phyloP scores from a whole-genome alignment of 2,888 invertebrate species.

The Eucera pruinosa region DNA sequence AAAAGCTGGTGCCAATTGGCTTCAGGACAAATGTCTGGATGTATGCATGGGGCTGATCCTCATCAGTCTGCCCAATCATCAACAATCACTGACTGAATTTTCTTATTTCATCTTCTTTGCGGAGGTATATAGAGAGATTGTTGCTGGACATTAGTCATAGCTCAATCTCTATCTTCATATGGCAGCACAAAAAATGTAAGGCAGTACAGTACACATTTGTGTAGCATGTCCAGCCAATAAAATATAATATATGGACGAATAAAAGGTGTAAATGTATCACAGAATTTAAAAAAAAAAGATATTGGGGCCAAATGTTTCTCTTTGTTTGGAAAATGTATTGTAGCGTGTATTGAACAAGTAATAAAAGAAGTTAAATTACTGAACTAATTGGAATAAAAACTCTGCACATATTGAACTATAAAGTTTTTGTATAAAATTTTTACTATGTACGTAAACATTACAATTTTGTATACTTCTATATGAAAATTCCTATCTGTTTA shows the following conservation, averaged over 20 bases:
- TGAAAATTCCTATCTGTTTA: slow-evolving; percentile 21
- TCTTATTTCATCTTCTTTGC: slow-evolving; percentile 75
- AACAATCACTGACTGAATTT: slow-evolving; percentile 81
- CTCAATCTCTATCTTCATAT: slow-evolving; percentile 73
- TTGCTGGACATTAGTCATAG: slow-evolving; percentile 74
- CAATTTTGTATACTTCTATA: slow-evolving; percentile 25
- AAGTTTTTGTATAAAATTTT: neutral
- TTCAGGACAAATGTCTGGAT: slow-evolving; percentile 97
- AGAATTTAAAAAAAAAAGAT: slow-evolving; percentile 13
- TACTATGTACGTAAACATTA: neutral
- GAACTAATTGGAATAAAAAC: slow-evolving; percentile 68
- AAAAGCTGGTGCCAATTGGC: slow-evolving; percentile 94
- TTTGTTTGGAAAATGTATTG: slow-evolving; percentile 14
- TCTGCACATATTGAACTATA: slow-evolving; percentile 9
- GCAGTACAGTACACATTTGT: slow-evolving; percentile 69
- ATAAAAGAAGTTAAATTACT: slow-evolving; percentile 66
- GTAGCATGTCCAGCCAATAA: slow-evolving; percentile 62
- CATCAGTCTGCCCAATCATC: slow-evolving; percentile 92
- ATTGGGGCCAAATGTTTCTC: neutral
- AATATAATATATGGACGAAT: slow-evolving; percentile 42
- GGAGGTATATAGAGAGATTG: slow-evolving; percentile 76
- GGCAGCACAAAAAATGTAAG: slow-evolving; percentile 75
- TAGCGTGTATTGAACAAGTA: neutral
- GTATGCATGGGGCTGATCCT: slow-evolving; percentile 97
- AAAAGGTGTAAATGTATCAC: slow-evolving; percentile 8